These are phyloP conservation scores for Spicauda simplicius DNA, from an alignment of 2,888 invertebrate species.

Conservation along the genomic window DNA sequence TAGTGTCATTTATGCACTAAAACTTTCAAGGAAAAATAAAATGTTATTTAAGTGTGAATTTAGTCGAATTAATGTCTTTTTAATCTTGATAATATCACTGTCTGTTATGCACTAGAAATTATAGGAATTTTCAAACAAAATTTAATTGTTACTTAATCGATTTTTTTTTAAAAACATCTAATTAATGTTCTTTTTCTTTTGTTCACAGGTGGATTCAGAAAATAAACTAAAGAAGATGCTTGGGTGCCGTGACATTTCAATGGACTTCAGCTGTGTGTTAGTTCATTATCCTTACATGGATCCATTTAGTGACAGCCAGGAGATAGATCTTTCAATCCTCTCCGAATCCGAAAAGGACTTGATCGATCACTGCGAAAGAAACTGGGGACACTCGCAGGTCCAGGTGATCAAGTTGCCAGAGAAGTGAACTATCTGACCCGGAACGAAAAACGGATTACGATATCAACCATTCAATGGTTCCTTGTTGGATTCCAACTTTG, in stretches of 20 bases:
- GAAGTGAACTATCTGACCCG: slow-evolving; percentile 76
- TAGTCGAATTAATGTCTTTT: too few relatives aligned
- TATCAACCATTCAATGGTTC: slow-evolving; percentile 30
- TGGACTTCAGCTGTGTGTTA: slow-evolving; percentile 84
- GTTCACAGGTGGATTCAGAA: slow-evolving; percentile 84
- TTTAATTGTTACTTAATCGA: too few relatives aligned
- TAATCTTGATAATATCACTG: too few relatives aligned
- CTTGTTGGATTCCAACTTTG: slow-evolving; percentile 39
- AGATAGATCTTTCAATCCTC: slow-evolving; percentile 74
- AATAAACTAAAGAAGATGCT: slow-evolving; percentile 78
- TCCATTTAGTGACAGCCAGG: slow-evolving; percentile 74
- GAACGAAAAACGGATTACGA: slow-evolving; percentile 42
- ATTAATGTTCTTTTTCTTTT: too few relatives aligned
- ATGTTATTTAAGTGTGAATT: too few relatives aligned
- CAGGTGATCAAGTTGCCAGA: slow-evolving; percentile 88
- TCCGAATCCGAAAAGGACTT: slow-evolving; percentile 86
- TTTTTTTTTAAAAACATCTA: too few relatives aligned
- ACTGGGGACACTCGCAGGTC: slow-evolving; percentile 86
- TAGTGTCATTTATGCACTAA: too few relatives aligned
- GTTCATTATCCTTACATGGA: slow-evolving; percentile 81
- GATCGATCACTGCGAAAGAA: slow-evolving; percentile 88
- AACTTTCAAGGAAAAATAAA: too few relatives aligned
- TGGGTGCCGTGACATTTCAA: slow-evolving; percentile 68
- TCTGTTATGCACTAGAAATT: too few relatives aligned
- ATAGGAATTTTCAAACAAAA: too few relatives aligned